phyloP scores from a whole-genome alignment of 2,888 invertebrate genomes.

The Apamea epomidion region DNA sequence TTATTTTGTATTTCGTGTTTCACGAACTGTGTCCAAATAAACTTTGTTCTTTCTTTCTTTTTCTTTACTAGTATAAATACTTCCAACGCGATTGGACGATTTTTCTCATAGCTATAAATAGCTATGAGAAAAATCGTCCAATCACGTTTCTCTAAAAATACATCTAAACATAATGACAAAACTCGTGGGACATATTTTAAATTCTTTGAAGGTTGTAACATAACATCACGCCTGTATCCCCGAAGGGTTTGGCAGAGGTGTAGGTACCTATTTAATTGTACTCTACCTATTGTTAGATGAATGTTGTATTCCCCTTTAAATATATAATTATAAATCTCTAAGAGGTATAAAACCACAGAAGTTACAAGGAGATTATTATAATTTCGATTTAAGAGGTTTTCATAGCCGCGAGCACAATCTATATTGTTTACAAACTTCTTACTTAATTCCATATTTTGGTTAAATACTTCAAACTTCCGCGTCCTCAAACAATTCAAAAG shows the following conservation, averaged over 20 bases:
- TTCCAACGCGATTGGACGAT: too few species aligned
- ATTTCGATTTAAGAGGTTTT: constrained; percentile 25
- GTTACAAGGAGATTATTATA: constrained; percentile 10
- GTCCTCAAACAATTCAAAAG: constrained; percentile 42
- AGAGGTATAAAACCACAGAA: background rate
- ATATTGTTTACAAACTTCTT: constrained; percentile 48
- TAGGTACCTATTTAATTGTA: background rate
- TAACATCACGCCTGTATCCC: too few species aligned
- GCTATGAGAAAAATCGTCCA: too few species aligned
- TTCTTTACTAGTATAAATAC: background rate
- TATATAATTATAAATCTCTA: background rate
- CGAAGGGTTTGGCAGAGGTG: too few species aligned
- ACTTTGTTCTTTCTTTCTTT: too few species aligned
- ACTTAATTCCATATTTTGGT: constrained; percentile 36
- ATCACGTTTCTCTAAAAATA: background rate
- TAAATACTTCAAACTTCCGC: constrained; percentile 43
- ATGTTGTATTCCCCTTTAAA: background rate
- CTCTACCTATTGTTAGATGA: background rate
- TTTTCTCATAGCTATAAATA: too few species aligned
- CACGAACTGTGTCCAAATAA: too few species aligned
- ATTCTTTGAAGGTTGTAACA: background rate
- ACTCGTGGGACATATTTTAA: background rate
- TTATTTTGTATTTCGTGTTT: too few species aligned
- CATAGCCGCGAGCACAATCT: constrained; percentile 14
- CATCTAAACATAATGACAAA: background rate